Conservation (phyloP, 2,113 vertebrate species). For the Nothocercus julius region DNA sequence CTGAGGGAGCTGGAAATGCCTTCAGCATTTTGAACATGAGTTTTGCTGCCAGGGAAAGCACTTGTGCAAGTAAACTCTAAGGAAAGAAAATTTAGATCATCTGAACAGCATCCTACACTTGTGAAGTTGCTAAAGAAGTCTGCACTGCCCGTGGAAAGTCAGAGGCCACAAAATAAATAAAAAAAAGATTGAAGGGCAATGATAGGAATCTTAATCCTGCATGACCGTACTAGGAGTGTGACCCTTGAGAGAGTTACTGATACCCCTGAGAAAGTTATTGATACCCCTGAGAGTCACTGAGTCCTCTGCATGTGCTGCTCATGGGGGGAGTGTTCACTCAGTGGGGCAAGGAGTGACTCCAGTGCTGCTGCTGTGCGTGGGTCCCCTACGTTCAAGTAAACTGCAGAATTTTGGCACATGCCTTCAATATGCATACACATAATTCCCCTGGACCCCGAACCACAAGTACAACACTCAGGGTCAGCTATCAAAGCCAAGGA, state of each 20-base stretch:
- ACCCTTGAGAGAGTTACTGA: neutral
- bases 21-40: accelerated
- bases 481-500: neutral
- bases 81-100: neutral
- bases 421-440: accelerated
- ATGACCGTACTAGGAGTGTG: neutral
- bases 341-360: neutral
- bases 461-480: neutral
- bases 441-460: neutral
- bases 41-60: neutral
- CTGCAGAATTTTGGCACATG: neutral
- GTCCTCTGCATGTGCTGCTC: neutral
- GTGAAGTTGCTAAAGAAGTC: neutral
- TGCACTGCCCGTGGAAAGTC: neutral
- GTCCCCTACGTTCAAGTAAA: neutral
- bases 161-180: neutral
- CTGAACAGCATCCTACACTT: neutral
- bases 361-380: neutral
- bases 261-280: neutral
- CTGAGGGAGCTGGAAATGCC: neutral
- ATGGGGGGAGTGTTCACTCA: neutral
- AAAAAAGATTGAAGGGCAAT: neutral
- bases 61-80: neutral
- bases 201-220: neutral
- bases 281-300: neutral